Conservation (phyloP, 2,797 vertebrate genomes). For the Acanthornis magna region DNA sequence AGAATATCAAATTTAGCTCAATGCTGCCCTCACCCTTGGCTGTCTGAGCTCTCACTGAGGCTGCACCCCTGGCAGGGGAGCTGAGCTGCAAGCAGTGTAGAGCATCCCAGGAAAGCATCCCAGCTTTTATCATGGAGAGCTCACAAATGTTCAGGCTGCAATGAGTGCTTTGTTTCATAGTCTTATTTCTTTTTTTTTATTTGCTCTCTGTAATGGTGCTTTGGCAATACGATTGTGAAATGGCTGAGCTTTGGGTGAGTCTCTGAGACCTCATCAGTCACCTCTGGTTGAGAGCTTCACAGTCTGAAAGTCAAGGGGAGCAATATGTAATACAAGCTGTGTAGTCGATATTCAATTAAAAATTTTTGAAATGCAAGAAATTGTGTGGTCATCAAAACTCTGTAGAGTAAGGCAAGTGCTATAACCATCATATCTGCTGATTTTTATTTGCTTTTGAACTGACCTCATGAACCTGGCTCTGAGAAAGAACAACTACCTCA, state of each 20-base stretch:
- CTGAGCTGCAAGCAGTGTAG: background rate
- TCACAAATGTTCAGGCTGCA: background rate
- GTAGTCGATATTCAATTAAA: background rate
- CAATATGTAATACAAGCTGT: fast-evolving
- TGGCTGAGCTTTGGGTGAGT: background rate
- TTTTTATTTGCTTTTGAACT: background rate
- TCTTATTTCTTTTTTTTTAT: background rate
- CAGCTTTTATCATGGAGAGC: background rate
- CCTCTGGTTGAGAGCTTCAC: background rate
- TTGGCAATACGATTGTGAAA: background rate
- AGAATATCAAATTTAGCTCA: conserved; percentile 11
- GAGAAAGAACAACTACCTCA: background rate
- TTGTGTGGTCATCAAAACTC: background rate
- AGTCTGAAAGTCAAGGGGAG: background rate
- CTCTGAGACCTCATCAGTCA: background rate
- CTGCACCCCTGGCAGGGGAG: background rate
- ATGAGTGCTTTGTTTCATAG: background rate
- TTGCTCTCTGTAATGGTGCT: background rate
- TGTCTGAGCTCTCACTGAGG: background rate
- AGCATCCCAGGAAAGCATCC: background rate
- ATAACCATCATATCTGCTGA: background rate
- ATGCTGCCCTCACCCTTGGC: background rate
- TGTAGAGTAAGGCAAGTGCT: background rate
- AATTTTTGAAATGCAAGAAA: fast-evolving
- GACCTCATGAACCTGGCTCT: background rate